Evolutionary conservation across 1,140 invertebrate species (phyloP), one percentile per base, ranked within the genome.

Genomic region (Temnothorax nylanderi): DNA sequence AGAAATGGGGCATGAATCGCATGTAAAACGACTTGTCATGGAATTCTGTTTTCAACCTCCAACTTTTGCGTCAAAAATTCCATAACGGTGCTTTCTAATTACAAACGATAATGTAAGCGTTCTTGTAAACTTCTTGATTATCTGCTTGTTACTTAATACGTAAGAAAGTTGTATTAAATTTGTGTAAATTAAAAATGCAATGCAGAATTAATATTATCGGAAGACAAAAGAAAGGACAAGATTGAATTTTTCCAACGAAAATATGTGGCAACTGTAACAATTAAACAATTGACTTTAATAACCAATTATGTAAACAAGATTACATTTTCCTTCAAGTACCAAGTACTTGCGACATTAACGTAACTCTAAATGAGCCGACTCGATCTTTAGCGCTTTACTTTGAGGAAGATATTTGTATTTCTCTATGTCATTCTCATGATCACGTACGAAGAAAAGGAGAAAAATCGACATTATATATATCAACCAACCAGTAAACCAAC

Each of bases 151-250:
- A 58, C 21, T 37, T 64, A 71, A 67, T 47, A 32, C 32, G 21
- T 54, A n/a, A 85, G 2, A 72, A 64, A 60, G 13, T 62, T 80
- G 72, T 71, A 47, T 62, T 65, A 72, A 65, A 64, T 82, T 87
- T 74, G 21, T 74, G 18, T 47, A 49, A 51, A 77, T 64, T 58
- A 41, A 32, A 87, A 71, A 85, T 77, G 49, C 51, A 86, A 62
- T 86, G 37, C 32, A 64, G 10, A 64, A 86, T 80, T 80, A 80
- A 47, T 34, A 54, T 44, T 80, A 72, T 69, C 21, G 34, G 26
- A 51, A 54, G 7, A 67, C n/a, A 65, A 75, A 26, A 78, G 54
- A 88, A 71, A 44, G 41, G 41, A 85, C 32, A 87, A 75, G 34
- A 64, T 44, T 74, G 7, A 44, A 74, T 84, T n/a, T 41, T 87